Conservation (phyloP, 1,140 invertebrate species). For the Leptinotarsa defecta region DNA sequence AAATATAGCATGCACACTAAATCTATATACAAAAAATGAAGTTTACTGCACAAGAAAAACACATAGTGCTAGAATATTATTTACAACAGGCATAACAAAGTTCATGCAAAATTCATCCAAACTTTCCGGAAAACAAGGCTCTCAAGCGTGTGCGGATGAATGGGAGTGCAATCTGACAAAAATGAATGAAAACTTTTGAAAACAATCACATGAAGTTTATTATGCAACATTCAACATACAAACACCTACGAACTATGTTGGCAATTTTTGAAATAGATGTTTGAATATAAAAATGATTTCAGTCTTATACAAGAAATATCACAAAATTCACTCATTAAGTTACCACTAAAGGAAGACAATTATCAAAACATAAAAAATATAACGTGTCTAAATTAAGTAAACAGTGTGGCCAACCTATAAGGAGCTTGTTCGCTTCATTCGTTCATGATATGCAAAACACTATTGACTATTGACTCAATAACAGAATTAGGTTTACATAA, state of each 20-base stretch:
- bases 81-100: slow-evolving; percentile 24
- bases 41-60: slow-evolving; percentile 27
- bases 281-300: slow-evolving; percentile 27
- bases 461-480: neutral
- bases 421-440: slow-evolving; percentile 2
- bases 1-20: slow-evolving; percentile 28
- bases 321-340: slow-evolving; percentile 36
- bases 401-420: slow-evolving; percentile 1
- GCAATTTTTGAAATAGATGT: slow-evolving; percentile 20
- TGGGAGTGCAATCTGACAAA: neutral
- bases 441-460: neutral
- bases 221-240: slow-evolving; percentile 24
- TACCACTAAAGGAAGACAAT: slow-evolving; percentile 36
- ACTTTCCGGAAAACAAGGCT: no score
- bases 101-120: slow-evolving; percentile 24
- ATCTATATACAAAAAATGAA: slow-evolving; percentile 26
- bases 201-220: slow-evolving; percentile 28
- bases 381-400: slow-evolving; percentile 2
- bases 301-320: slow-evolving; percentile 41
- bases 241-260: slow-evolving; percentile 21
- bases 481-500: neutral
- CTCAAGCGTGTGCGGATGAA: neutral
- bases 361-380: slow-evolving; percentile 17
- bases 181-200: neutral
- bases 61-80: slow-evolving; percentile 26